phyloP scores from a whole-genome alignment of 2,113 vertebrate species.

The Speoplatyrhinus poulsoni region DNA sequence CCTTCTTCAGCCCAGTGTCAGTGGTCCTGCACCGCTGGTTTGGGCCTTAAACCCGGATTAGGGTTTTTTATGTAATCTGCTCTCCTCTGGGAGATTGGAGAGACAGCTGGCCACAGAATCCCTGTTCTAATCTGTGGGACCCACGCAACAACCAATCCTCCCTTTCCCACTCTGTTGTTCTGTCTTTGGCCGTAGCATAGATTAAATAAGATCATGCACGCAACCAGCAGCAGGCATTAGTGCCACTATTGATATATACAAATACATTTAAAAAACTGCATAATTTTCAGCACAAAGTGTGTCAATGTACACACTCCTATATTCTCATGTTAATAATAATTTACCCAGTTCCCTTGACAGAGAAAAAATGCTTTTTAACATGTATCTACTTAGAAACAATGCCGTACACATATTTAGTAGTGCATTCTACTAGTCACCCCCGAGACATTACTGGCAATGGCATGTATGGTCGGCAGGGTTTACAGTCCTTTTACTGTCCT shows the following conservation, averaged over 20 bases:
- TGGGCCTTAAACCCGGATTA: constrained; percentile 72
- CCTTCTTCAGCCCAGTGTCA: constrained; percentile 7
- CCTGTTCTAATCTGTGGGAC: constrained; percentile 49
- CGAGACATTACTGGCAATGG: background rate
- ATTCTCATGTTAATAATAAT: background rate
- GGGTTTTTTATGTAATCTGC: constrained; percentile 74
- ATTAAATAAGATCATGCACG: constrained; percentile 42
- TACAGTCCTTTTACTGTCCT: no score
- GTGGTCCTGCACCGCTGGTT: constrained; percentile 61
- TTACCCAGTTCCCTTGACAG: background rate
- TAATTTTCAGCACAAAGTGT: no score
- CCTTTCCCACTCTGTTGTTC: background rate
- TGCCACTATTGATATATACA: background rate
- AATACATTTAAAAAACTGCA: background rate
- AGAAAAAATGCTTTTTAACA: background rate
- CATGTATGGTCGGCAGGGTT: no score
- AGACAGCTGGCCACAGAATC: constrained; percentile 75
- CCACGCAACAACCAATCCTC: constrained; percentile 24
- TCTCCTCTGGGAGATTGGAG: constrained; percentile 74
- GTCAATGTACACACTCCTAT: no score
- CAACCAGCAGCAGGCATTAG: background rate
- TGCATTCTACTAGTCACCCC: background rate
- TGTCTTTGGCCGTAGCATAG: constrained; percentile 10
- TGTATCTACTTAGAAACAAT: background rate
- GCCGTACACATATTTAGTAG: background rate